phyloP scores from a whole-genome alignment of 35 echinoderm and acorn worm species.

The Lytechinus variegatus region DNA sequence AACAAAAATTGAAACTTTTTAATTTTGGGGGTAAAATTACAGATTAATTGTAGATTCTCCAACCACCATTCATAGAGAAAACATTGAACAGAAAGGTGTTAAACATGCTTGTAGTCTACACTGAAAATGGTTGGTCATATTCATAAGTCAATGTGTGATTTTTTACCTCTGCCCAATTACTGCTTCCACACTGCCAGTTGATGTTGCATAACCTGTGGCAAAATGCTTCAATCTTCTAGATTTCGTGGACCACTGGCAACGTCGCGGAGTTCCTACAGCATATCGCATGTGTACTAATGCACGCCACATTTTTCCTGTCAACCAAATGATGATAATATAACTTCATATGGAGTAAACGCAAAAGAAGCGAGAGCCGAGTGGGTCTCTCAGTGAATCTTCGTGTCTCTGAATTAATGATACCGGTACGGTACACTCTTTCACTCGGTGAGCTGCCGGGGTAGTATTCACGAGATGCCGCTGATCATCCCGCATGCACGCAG shows the following conservation, averaged over 20 bases:
- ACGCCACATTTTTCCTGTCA: not conserved
- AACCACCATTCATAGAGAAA: not conserved
- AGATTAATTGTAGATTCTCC: no score
- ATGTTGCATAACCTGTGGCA: not conserved
- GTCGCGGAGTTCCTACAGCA: not conserved
- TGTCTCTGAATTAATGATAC: no score
- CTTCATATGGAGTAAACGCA: not conserved
- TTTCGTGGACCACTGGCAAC: not conserved
- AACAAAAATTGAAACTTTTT: no score
- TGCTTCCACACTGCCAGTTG: not conserved
- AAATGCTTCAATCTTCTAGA: constrained; percentile 5
- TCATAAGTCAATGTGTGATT: not conserved
- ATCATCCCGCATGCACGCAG: no score
- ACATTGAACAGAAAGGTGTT: not conserved
- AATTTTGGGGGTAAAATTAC: not conserved
- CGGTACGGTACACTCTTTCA: no score
- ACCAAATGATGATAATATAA: not conserved
- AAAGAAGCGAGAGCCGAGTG: not conserved
- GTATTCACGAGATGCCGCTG: no score
- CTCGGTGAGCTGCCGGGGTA: no score
- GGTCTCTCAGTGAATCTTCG: no score
- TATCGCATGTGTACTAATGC: not conserved
- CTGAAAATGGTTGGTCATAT: not conserved
- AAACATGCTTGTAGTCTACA: not conserved
- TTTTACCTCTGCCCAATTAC: constrained; percentile 21